Base-by-base conservation (phyloP, 1,140 invertebrate species). In the honey bee (Apis mellifera) region DNA sequence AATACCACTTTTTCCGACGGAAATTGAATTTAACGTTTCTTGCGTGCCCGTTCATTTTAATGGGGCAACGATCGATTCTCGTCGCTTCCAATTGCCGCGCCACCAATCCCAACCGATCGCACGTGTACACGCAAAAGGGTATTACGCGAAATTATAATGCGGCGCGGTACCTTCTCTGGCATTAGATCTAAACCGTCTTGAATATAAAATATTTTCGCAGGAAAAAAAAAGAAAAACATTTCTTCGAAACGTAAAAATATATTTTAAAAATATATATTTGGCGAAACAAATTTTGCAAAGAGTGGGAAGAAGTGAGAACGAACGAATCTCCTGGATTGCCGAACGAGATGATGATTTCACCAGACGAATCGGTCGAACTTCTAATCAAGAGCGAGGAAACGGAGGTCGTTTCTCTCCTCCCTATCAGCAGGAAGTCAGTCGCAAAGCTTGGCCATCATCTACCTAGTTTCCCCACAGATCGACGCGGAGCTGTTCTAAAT, bases 401-500 rank as follows among this genome's bases (percentile, higher is more conserved):
- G 12, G 66, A 70, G 66, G 54, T 71, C 54, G 23, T 78, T 70
- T 55, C 76, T 55, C 76, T 50, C 42, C 17, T 26, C 54, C 42
- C 21, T 71, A 62, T 71, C 64, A 52, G 23, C 52, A 78, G 42
- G 23, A 78, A n/a, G 77, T 42, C 62, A 78, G 42, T 60, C 55
- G 54, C 42, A 32, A 55, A 78, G 76, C 54, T 60, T 9, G 32
- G 1, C 17, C 54, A 42, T 42, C 54, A 5, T 26, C 26, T 50
- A 48, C 21, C 52, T 66, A 21, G 65, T 15, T n/a, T 59, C 5
- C 19, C 42, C 26, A 9, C 54, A 55, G 84, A 89, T 90, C 85
- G 86, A 89, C 88, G 86, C 82, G 5, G 32, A 7, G 5, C 32
- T 42, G 78, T 80, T 86, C 83, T 78, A 90, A 90, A 90, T 86